Evolutionary conservation across 2,797 vertebrate species (phyloP), one percentile per base, ranked within the genome.

Genomic region (Podargus strigoides): DNA sequence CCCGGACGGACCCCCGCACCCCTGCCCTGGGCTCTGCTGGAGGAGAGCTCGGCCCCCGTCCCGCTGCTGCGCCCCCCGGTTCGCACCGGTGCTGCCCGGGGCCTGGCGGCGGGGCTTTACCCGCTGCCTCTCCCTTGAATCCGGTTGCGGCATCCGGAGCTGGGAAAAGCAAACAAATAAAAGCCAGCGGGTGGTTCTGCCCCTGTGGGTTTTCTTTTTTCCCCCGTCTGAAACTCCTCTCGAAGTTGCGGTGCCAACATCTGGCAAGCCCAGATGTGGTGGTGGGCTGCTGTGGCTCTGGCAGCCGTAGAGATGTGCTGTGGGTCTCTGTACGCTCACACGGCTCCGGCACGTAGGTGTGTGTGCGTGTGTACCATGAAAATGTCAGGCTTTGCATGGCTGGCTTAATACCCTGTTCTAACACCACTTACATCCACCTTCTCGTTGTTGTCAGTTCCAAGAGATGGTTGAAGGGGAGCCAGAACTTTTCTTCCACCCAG

Each of bases 321-420:
- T n/a, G 55, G 3, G 5, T 3, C 36, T 37, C 73, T 3, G 37
- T 21, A 1, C 22, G 0, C 69, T 37, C 79, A 0, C 6, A 30
- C 0, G 30, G 74, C 21, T 18, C 5, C 0, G 69, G 76, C 20
- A 14, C 32, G 11, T 28, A 3, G 19, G 27, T 23, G 56, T 58
- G 74, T 36, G 68, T 21, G 0, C 6, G 2, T 7, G 21, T 20
- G 32, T 9, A 22, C 16, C 19, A 3, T 12, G 41, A 17, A 1
- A 23, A n/a, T 22, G 23, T 5, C 27, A 0, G 3, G 2, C 14
- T n/a, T 5, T 0, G 44, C 6, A 6, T 5, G 15, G 10, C 3
- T 9, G 80, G 21, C 23, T 30, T n/a, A 0, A 8, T 1, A 7
- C 8, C 17, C 3, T 24, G 37, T 2, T 37, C 10, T 23, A 12